Percentiles rank a stretch among this genome's conserved stretches.
Conservation (phyloP, 2,888 invertebrate species). For the Anthrax anthrax region DNA sequence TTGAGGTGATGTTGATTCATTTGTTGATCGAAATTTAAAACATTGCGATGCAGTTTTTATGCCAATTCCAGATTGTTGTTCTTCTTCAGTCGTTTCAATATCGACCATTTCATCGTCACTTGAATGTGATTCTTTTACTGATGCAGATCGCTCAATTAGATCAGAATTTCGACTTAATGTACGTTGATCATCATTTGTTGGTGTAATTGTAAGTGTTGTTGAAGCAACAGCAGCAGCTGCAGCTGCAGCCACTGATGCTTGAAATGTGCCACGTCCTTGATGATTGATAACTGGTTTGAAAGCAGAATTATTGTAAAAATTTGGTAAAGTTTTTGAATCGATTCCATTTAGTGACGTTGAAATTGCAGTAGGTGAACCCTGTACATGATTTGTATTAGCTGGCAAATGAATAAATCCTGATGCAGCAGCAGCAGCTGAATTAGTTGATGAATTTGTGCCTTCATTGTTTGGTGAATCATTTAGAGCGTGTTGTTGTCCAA, state of each 20-base stretch:
- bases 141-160: constrained; percentile 23
- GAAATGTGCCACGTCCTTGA: constrained; percentile 2
- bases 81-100: constrained; percentile 75
- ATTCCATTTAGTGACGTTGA: background rate
- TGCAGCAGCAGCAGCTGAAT: background rate
- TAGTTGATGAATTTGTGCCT: background rate
- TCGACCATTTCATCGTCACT: constrained; percentile 74
- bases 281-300: constrained; percentile 19
- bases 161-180: constrained; percentile 23
- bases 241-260: constrained; percentile 12
- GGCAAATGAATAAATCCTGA: background rate
- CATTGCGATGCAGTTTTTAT: background rate
- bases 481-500: constrained; percentile 1
- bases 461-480: background rate
- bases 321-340: background rate
- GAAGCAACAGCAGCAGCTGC: constrained; percentile 17
- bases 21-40: background rate
- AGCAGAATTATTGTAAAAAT: constrained; percentile 18
- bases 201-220: constrained; percentile 4
- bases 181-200: constrained; percentile 13
- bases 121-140: constrained; percentile 17
- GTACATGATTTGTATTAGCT: background rate
- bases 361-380: background rate
- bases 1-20: background rate
- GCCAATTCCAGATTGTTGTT: constrained; percentile 18